Conservation (phyloP, 2,888 invertebrate species). For the Helicoverpa assulta region DNA sequence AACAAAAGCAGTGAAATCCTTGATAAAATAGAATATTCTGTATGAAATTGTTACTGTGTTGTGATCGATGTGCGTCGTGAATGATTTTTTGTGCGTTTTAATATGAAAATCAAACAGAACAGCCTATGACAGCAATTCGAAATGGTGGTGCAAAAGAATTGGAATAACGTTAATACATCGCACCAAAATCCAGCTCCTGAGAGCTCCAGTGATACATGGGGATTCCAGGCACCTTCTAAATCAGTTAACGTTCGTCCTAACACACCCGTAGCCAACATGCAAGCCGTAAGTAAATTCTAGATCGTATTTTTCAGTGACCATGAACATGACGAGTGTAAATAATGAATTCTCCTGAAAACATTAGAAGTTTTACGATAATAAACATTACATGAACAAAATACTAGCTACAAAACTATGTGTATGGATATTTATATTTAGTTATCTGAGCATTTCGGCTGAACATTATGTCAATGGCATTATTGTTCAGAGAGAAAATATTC, state of each 20-base stretch:
- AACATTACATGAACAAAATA: background rate
- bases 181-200: constrained; percentile 75
- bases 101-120: constrained; percentile 51
- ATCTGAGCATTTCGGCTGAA: too few relatives aligned
- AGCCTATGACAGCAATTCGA: constrained; percentile 67
- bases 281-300: constrained; percentile 70
- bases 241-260: constrained; percentile 74
- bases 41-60: background rate
- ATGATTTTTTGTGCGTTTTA: constrained; percentile 50
- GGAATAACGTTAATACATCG: constrained; percentile 79
- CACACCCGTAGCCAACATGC: constrained; percentile 75
- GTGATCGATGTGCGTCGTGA: constrained; percentile 39
- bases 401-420: too few relatives aligned
- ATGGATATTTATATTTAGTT: background rate
- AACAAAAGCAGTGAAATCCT: background rate
- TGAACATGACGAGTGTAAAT: constrained; percentile 46
- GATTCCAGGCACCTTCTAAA: constrained; percentile 80
- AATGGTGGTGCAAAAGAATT: constrained; percentile 88
- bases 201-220: constrained; percentile 78
- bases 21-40: background rate
- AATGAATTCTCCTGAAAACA: constrained; percentile 11
- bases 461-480: background rate
- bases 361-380: background rate
- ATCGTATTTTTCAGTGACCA: constrained; percentile 36
- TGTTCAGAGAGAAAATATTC: constrained; percentile 1